Base-by-base conservation (phyloP, 2,113 vertebrate species). In the Catagonus wagneri region DNA sequence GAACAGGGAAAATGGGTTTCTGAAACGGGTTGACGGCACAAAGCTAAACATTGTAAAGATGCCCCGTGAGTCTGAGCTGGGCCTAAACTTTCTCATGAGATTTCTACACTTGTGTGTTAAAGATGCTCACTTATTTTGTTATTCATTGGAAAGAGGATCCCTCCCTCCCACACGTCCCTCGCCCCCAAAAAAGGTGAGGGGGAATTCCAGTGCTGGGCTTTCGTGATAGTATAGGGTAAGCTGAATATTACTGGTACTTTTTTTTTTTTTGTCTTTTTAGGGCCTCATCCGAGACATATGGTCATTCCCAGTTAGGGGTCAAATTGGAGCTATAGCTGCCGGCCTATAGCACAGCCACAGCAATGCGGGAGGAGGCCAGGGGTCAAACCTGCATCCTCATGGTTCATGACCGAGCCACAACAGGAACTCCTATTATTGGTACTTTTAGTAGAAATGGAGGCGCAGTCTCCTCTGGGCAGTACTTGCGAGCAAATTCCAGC, bases 1-100 rank as follows among this genome's bases (percentile, higher is more conserved):
- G 78, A 89, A 39, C 56, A 79, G 44, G 36, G 94, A 90, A 95
- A 65, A 93, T 80, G 14, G 34, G 74, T 87, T 93, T 95, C 94
- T 90, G 65, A 39, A 91, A 85, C 44, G 87, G 56, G 68, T 75
- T 58, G 60, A 74, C 94, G 66, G 74, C n/a, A 84, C 32, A 78
- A 34, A 17, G 56, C 74, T 72, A 16, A 25, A 58, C 22, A 85
- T 20, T 17, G 58, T 58, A 81, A 68, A 44, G 69, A 32, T 79
- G 66, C 14, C 19, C 58, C 52, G 15, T 25, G 58, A 83, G 2
- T 60, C 39, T 54, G 71, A 71, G 71, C 81, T 36, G 39, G 27
- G 34, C 23, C 4, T 88, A 44, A 88, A 36, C 66, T 63, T 89
- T 34, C 7, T 39, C 5, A 44, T 90, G 54, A 84, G 63, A 83